These are phyloP conservation scores for Brassicogethes aeneus DNA, from an alignment of 2,888 invertebrate genomes.

Conservation along the genomic window DNA sequence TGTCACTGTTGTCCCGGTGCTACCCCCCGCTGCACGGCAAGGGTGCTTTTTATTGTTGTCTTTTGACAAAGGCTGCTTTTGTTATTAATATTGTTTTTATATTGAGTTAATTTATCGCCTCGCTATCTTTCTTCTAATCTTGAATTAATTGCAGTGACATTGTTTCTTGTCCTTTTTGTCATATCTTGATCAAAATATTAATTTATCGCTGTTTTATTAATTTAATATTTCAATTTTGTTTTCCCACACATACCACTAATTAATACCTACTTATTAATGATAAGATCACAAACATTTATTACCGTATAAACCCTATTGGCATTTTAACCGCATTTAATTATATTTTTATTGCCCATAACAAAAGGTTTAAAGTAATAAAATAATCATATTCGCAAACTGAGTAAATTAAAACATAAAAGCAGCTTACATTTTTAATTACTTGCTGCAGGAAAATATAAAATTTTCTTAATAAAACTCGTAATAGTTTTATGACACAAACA, in stretches of 20 bases:
- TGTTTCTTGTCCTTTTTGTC: background rate
- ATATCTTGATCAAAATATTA: background rate
- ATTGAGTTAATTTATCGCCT: slow-evolving; percentile 18
- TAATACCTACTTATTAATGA: too few species aligned
- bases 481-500: too few species aligned
- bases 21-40: slow-evolving; percentile 27
- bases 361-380: too few species aligned
- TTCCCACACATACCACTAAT: background rate
- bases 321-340: too few species aligned
- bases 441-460: too few species aligned
- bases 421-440: too few species aligned
- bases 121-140: background rate
- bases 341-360: too few species aligned
- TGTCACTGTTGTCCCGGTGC: slow-evolving; percentile 34
- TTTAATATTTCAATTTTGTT: background rate
- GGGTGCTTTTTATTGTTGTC: slow-evolving; percentile 33
- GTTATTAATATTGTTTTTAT: slow-evolving; percentile 36
- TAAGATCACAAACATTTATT: too few species aligned
- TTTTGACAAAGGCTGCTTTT: slow-evolving; percentile 28
- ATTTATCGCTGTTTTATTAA: background rate
- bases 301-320: too few species aligned
- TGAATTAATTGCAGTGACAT: background rate
- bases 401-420: too few species aligned
- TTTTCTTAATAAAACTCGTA: too few species aligned
- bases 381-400: too few species aligned